phyloP scores from a whole-genome alignment of 2,113 vertebrate species.

The Orcinus orca region DNA sequence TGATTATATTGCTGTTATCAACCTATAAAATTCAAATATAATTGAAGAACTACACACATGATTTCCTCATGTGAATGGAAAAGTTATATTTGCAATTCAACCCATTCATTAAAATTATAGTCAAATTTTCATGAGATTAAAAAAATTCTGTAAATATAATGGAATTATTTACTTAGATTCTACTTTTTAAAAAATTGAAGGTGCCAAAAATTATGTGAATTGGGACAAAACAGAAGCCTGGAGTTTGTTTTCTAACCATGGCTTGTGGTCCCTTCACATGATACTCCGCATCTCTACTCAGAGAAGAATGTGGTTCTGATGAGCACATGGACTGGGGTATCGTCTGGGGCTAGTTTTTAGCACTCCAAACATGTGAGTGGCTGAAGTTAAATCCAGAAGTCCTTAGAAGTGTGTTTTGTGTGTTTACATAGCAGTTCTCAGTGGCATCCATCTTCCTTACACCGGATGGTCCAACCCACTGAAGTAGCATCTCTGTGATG shows the following conservation, averaged over 20 bases:
- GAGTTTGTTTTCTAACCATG: neutral
- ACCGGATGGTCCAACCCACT: neutral
- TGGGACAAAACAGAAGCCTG: neutral
- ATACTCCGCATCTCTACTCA: neutral
- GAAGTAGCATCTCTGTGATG: neutral
- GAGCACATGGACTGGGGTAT: fast-evolving
- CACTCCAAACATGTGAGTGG: neutral
- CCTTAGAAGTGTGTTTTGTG: neutral
- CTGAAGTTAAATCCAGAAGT: neutral
- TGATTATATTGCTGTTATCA: neutral
- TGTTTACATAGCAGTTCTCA: neutral
- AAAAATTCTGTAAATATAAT: neutral
- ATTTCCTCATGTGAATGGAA: neutral
- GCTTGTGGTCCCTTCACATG: neutral
- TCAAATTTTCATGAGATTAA: neutral
- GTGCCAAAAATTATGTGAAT: neutral
- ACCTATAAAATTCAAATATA: neutral
- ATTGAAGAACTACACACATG: neutral
- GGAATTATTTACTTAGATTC: neutral
- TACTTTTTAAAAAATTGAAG: neutral
- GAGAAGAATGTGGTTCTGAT: neutral
- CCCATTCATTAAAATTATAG: neutral
- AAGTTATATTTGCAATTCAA: neutral
- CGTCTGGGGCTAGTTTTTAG: too few species aligned
- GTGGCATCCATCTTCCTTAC: neutral